phyloP scores from a whole-genome alignment of 2,888 invertebrate genomes.

The Tortrix viridana region DNA sequence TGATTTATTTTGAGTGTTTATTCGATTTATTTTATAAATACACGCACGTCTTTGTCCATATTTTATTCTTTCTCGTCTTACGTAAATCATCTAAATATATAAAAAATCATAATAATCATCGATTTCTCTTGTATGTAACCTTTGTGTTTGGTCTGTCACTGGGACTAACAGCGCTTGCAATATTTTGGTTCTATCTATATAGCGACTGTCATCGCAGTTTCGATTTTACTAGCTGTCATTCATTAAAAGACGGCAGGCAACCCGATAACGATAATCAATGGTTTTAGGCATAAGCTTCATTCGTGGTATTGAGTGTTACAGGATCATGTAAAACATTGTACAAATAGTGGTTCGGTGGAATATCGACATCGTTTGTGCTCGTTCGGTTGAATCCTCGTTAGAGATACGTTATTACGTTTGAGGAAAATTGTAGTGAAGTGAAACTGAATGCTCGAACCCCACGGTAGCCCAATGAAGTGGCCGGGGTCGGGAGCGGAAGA shows the following conservation, averaged over 20 bases:
- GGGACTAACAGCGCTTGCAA: conserved; percentile 79
- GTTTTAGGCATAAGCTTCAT: conserved; percentile 54
- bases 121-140: conserved; percentile 66
- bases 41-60: conserved; percentile 75
- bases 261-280: conserved; percentile 58
- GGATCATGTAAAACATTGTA: conserved; percentile 67
- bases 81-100: conserved; percentile 55
- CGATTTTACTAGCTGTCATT: conserved; percentile 72
- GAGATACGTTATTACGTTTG: conserved; percentile 68
- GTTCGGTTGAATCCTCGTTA: conserved; percentile 57
- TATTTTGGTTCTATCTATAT: conserved; percentile 79
- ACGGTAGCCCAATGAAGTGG: conserved; percentile 91
- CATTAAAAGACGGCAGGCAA: conserved; percentile 68
- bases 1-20: conserved; percentile 84
- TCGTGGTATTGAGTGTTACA: conserved; percentile 52
- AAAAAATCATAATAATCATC: conserved; percentile 47
- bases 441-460: conserved; percentile 84
- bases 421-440: conserved; percentile 64
- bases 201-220: conserved; percentile 80
- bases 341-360: conserved; percentile 53
- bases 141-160: conserved; percentile 84
- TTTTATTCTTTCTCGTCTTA: conserved; percentile 43
- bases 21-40: conserved; percentile 70
- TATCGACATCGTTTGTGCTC: conserved; percentile 51
- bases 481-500: conserved; percentile 88